phyloP scores from a whole-genome alignment of 2,113 vertebrate genomes.

The Gnathonemus echidnorhynchus region DNA sequence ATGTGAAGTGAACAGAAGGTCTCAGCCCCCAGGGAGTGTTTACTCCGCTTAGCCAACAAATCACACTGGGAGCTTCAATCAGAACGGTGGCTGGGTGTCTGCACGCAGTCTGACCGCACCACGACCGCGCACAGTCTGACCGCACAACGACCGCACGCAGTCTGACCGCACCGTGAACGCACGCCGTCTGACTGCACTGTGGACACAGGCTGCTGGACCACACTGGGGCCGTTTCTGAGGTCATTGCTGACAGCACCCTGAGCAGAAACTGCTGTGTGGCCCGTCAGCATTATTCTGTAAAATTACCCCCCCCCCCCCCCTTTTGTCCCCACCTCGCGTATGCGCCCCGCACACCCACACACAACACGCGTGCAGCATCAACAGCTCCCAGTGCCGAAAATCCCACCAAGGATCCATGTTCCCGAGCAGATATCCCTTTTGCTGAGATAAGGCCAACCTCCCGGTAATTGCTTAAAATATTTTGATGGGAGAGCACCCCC shows the following conservation, averaged over 20 bases:
- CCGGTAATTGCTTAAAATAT: constrained; percentile 19
- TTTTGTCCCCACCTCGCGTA: not conserved
- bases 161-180: not conserved
- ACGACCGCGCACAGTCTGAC: not conserved
- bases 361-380: not conserved
- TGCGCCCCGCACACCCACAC: not conserved
- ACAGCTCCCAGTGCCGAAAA: not conserved
- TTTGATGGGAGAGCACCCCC: constrained; percentile 2
- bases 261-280: not conserved
- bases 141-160: not conserved
- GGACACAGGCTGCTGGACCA: not conserved
- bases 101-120: not conserved
- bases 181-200: not conserved
- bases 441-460: not conserved
- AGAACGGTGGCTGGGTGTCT: not conserved
- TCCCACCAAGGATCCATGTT: not conserved
- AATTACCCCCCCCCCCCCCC: not conserved
- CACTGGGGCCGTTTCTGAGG: not conserved
- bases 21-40: not conserved
- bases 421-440: constrained; percentile 14
- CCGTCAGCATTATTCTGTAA: not conserved
- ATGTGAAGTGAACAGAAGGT: not conserved
- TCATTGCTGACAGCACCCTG: not conserved
- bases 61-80: not conserved
- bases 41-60: not conserved